These are phyloP conservation scores for Apeira syringaria DNA, from an alignment of 2,888 invertebrate species.

Conservation along the genomic window DNA sequence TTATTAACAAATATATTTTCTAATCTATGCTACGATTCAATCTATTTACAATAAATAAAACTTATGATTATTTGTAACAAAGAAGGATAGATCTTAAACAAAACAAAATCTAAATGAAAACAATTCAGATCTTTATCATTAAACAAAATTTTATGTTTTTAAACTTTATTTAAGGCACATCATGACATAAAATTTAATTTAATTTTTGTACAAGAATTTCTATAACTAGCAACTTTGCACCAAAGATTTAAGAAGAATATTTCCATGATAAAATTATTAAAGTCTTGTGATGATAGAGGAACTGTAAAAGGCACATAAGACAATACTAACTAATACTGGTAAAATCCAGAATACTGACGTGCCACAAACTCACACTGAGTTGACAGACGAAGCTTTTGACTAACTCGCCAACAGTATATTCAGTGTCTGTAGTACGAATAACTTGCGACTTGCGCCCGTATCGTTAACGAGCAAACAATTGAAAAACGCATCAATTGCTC, in stretches of 20 bases:
- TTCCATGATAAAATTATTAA: not conserved
- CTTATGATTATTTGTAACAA: conserved; percentile 3
- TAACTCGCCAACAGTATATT: not conserved
- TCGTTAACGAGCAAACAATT: too few relatives aligned
- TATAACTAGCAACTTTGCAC: too few relatives aligned
- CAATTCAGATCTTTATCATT: not conserved
- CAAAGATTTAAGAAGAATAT: too few relatives aligned
- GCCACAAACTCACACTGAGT: conserved; percentile 7
- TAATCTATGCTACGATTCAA: conserved; percentile 1
- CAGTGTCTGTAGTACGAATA: too few relatives aligned
- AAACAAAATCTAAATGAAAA: not conserved
- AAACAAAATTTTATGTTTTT: not conserved
- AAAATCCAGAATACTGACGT: conserved; percentile 44
- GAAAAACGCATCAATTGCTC: too few relatives aligned
- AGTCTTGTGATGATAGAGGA: conserved; percentile 44
- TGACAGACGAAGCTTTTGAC: not conserved
- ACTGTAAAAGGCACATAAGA: conserved; percentile 40
- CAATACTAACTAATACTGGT: conserved; percentile 28
- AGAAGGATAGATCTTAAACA: not conserved
- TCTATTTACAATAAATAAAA: conserved; percentile 41
- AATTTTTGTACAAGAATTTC: not conserved
- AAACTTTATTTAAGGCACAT: not conserved
- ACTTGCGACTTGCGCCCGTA: too few relatives aligned
- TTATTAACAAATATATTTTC: not conserved
- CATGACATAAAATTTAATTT: conserved; percentile 4